Evolutionary conservation across 2,888 invertebrate genomes (phyloP), one percentile per base, ranked within the genome.

Genomic region (Drosophila prolongata): DNA sequence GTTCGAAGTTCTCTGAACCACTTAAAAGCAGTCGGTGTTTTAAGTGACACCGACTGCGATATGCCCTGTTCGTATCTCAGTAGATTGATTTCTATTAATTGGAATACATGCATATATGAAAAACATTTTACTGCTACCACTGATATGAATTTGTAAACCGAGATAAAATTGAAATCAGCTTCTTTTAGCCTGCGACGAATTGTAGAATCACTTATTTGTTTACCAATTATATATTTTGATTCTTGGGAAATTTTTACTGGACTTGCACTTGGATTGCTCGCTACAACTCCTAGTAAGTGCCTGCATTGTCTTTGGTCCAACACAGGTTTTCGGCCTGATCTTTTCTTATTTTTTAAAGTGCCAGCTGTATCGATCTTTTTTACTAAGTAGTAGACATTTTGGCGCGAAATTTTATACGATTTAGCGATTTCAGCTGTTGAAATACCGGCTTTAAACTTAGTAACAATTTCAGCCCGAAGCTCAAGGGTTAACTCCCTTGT

Each of bases 351-450:
- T 60, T 35, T 24, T 11, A 37, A 60, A 52, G 16, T 60, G 24
- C 52, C 52, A 34, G 19, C 34, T 44, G 52, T 44, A 9, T 50
- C 19, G 30, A n/a, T 27, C 24, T 42, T 58, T 35, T 59, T 40
- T 30, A 50, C 24, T 59, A 58, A 58, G 8, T 52, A n/a, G n/a
- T n/a, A n/a, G n/a, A n/a, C n/a, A 43, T 43, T 30, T 59, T 43
- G 43, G 14, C 58, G 43, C 13, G 50, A 49, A 14, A 50, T 50
- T 43, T 42, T 49, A n/a, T 57, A 58, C 47, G 40, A 49, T 27
- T 47, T 30, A 40, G 40, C 35, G 14, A 46, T 19, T 56, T 47
- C 11, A 24, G 37, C 24, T 46, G 49, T 30, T 30, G 40, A 58
- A 16, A 19, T 58, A 58, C 58, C 40, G 38, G 34, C 40, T 49